Evolutionary conservation across 2,797 vertebrate genomes (phyloP).

Genomic region (Peromyscus attwateri): DNA sequence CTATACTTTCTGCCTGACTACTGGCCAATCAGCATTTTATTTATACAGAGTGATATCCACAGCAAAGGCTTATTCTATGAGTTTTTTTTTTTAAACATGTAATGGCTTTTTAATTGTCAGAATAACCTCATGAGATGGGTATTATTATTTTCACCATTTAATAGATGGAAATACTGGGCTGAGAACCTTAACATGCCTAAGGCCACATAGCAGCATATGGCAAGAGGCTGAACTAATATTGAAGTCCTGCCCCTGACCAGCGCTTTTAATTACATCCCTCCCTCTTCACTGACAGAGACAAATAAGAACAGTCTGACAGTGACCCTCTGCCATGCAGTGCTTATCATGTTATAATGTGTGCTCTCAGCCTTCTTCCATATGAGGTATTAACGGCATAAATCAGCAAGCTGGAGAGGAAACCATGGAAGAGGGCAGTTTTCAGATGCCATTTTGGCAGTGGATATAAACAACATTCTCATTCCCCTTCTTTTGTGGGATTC

Average conservation of each 20-base stretch:
- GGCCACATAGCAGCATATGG: neutral
- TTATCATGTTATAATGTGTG: neutral
- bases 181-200: neutral
- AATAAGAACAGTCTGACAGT: neutral
- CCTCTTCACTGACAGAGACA: neutral
- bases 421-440: neutral
- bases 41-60: too few relatives aligned
- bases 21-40: too few relatives aligned
- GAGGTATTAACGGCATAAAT: constrained; percentile 17
- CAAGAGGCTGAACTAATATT: neutral
- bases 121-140: neutral
- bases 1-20: too few relatives aligned
- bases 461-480: neutral
- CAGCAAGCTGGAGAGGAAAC: neutral
- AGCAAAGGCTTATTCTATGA: neutral
- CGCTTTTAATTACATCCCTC: neutral
- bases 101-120: neutral
- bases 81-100: neutral
- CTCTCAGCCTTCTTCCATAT: neutral
- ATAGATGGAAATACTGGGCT: neutral
- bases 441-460: neutral
- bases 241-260: neutral
- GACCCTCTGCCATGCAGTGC: neutral
- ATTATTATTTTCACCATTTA: neutral
- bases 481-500: neutral